These are phyloP conservation scores for Poeciliopsis retropinna DNA, from an alignment of 2,113 vertebrate genomes.

Conservation along the genomic window DNA sequence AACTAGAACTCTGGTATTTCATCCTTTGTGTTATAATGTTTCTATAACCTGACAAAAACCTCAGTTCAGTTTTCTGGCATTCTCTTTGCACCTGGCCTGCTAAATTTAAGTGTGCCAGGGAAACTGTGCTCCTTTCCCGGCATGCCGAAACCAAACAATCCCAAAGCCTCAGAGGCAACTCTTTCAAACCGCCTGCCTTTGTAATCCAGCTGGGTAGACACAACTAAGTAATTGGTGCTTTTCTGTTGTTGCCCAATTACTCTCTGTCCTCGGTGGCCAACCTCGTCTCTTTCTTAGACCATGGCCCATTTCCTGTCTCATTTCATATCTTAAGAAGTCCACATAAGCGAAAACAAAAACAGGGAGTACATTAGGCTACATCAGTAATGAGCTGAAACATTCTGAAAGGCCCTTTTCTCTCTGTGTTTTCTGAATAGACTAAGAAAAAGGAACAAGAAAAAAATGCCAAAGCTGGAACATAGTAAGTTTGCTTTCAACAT, in stretches of 20 bases:
- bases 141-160: constrained; percentile 7
- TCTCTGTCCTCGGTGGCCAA: constrained; percentile 49
- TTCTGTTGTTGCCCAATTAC: constrained; percentile 50
- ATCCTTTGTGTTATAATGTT: not conserved
- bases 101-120: constrained; percentile 9
- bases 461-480: not conserved
- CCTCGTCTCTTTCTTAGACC: constrained; percentile 34
- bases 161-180: constrained; percentile 21
- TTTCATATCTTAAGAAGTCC: constrained; percentile 60
- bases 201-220: constrained; percentile 40
- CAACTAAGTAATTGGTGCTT: constrained; percentile 58
- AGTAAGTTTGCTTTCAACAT: not conserved
- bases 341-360: constrained; percentile 56
- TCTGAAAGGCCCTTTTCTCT: constrained; percentile 43
- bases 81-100: not conserved
- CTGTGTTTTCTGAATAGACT: constrained; percentile 46
- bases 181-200: constrained; percentile 30
- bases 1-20: not conserved
- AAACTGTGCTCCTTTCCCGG: not conserved
- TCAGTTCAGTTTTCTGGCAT: not conserved
- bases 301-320: constrained; percentile 57
- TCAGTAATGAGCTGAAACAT: constrained; percentile 55
- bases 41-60: not conserved
- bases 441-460: not conserved
- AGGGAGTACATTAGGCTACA: constrained; percentile 41